Conservation (phyloP, 2,888 invertebrate species). For the Watsonalla binaria region DNA sequence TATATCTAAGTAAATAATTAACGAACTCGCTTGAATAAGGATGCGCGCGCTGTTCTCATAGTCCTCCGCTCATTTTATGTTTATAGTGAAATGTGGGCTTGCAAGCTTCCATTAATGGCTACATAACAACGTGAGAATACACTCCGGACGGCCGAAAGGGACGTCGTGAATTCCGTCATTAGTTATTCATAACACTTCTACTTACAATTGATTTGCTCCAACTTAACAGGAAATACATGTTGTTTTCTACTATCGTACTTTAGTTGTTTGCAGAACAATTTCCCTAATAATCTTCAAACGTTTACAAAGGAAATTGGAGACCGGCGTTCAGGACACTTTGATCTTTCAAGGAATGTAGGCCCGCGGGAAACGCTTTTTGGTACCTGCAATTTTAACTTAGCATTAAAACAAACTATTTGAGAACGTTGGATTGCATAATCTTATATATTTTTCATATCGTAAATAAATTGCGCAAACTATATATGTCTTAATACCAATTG, state of each 20-base stretch:
- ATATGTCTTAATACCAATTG: too few species aligned
- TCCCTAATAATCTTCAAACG: constrained; percentile 50
- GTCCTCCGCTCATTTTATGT: constrained; percentile 42
- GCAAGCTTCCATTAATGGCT: constrained; percentile 33
- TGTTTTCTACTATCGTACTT: constrained; percentile 27
- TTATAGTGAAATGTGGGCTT: constrained; percentile 50
- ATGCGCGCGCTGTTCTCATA: constrained; percentile 30
- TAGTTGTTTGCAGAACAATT: constrained; percentile 54
- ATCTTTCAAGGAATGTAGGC: constrained; percentile 38
- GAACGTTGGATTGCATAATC: neutral
- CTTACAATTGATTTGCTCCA: constrained; percentile 14
- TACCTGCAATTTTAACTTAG: constrained; percentile 2
- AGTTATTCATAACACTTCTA: constrained; percentile 37
- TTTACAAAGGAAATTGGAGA: constrained; percentile 53
- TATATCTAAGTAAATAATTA: constrained; percentile 61
- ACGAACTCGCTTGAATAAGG: constrained; percentile 52
- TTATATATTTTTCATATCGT: neutral
- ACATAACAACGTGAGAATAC: constrained; percentile 26
- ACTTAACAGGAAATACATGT: constrained; percentile 31
- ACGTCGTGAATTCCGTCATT: constrained; percentile 39
- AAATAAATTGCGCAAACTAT: too few species aligned
- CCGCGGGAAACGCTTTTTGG: constrained; percentile 27
- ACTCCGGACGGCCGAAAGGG: constrained; percentile 23
- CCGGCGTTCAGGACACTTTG: constrained; percentile 43
- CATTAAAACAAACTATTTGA: neutral